A percentile compares a stretch with the other conserved stretches of the same genome.
phyloP scores from a whole-genome alignment of 2,797 vertebrate species.

The Squalus acanthias region DNA sequence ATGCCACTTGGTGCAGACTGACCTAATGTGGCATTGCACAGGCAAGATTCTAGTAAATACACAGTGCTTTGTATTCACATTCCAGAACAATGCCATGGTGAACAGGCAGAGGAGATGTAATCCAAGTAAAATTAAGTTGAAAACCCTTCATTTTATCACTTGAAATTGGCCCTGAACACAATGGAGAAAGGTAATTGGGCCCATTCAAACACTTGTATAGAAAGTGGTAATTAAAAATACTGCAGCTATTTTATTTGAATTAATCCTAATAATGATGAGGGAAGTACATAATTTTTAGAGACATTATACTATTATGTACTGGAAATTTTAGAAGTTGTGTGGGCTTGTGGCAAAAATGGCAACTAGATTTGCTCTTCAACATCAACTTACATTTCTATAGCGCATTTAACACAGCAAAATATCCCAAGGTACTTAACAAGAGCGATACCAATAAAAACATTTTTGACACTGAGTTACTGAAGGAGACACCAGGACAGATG shows the following conservation, averaged over 20 bases:
- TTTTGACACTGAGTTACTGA: too few relatives aligned
- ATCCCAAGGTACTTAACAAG: too few relatives aligned
- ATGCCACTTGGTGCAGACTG: neutral
- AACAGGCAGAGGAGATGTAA: neutral
- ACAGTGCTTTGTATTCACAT: neutral
- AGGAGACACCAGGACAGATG: too few relatives aligned
- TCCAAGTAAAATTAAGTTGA: neutral
- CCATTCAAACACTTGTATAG: neutral
- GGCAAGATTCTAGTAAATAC: neutral
- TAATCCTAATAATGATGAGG: slow-evolving; percentile 14
- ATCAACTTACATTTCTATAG: too few relatives aligned
- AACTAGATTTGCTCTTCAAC: neutral
- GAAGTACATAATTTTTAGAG: neutral
- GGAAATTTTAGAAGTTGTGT: neutral
- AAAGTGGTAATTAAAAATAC: neutral
- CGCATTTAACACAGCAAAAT: too few relatives aligned
- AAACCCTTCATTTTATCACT: neutral
- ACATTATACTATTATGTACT: neutral
- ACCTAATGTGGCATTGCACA: neutral
- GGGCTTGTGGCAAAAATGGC: neutral
- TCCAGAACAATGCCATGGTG: neutral
- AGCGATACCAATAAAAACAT: too few relatives aligned
- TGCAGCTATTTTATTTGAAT: slow-evolving; percentile 21
- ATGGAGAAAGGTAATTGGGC: slow-evolving; percentile 13
- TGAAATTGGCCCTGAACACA: neutral